phyloP scores from a whole-genome alignment of 2,888 invertebrate species.

The Thyatira batis region DNA sequence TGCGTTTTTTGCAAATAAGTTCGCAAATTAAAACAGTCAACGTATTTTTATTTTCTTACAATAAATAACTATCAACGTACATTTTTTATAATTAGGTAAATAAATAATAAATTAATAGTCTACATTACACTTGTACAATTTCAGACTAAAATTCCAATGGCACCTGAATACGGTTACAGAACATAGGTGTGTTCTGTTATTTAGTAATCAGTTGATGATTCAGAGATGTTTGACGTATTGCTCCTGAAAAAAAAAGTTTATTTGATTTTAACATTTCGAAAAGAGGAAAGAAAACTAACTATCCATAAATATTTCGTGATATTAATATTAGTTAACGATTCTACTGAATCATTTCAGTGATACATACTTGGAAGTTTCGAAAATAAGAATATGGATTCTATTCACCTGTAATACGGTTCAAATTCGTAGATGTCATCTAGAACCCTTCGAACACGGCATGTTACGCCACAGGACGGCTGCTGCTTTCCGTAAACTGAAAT shows the following conservation, averaged over 20 bases:
- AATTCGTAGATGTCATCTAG: conserved; percentile 76
- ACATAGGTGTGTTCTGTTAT: background rate
- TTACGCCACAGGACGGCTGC: conserved; percentile 64
- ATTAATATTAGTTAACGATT: background rate
- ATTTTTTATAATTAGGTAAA: conserved; percentile 29
- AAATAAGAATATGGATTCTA: conserved; percentile 8
- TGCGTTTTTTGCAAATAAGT: too few species aligned
- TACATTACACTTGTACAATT: conserved; percentile 28
- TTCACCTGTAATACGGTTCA: conserved; percentile 75
- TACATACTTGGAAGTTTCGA: too few species aligned
- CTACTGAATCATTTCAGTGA: too few species aligned
- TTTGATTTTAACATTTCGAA: background rate
- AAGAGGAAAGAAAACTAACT: background rate
- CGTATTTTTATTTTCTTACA: conserved; percentile 24
- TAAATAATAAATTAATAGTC: conserved; percentile 41
- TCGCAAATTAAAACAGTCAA: background rate
- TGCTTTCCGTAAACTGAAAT: conserved; percentile 66
- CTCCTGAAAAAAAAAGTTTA: background rate
- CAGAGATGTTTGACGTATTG: conserved; percentile 11
- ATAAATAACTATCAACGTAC: conserved; percentile 28
- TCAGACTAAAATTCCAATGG: conserved; percentile 58
- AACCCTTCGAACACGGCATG: conserved; percentile 74
- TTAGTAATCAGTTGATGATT: conserved; percentile 9
- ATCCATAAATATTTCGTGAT: too few species aligned
- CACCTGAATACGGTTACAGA: conserved; percentile 35